Percentiles rank a stretch among this genome's conserved stretches.
Conservation (phyloP, 2,797 vertebrate species). For the Cetoscarus ocellatus region DNA sequence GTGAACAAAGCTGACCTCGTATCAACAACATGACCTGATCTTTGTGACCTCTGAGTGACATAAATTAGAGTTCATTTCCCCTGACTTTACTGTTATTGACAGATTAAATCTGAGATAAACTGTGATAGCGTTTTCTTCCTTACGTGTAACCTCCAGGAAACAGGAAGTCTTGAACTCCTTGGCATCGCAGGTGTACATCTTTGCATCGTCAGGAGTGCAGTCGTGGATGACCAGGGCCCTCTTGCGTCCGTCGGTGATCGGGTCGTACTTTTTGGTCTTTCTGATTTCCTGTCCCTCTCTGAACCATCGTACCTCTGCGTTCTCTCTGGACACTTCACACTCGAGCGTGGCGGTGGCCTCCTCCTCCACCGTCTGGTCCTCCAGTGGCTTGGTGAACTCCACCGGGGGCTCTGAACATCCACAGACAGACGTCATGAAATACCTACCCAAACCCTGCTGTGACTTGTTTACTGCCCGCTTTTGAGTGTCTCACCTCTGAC, state of each 20-base stretch:
- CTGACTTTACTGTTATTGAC: too few relatives aligned
- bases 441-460: neutral
- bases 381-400: constrained; percentile 95
- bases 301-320: constrained; percentile 94
- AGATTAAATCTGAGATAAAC: too few relatives aligned
- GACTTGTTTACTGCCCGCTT: neutral
- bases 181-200: constrained; percentile 93
- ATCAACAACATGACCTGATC: too few relatives aligned
- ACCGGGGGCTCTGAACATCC: constrained; percentile 87
- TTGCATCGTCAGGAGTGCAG: constrained; percentile 92
- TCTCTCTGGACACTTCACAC: constrained; percentile 96
- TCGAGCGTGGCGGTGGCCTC: constrained; percentile 92
- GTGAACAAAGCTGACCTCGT: too few relatives aligned
- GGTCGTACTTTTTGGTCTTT: constrained; percentile 96
- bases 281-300: constrained; percentile 94
- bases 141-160: constrained; percentile 96
- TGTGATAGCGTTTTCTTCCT: constrained; percentile 68
- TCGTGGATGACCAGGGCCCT: constrained; percentile 90
- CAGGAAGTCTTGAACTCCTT: constrained; percentile 97
- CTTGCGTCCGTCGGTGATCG: constrained; percentile 88
- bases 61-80: too few relatives aligned
- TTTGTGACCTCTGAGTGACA: too few relatives aligned
- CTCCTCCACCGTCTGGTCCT: constrained; percentile 97
- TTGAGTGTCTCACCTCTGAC: constrained; percentile 86
- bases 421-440: neutral